phyloP scores from a whole-genome alignment of 2,888 invertebrate genomes.

The Phyllotreta cruciferae region DNA sequence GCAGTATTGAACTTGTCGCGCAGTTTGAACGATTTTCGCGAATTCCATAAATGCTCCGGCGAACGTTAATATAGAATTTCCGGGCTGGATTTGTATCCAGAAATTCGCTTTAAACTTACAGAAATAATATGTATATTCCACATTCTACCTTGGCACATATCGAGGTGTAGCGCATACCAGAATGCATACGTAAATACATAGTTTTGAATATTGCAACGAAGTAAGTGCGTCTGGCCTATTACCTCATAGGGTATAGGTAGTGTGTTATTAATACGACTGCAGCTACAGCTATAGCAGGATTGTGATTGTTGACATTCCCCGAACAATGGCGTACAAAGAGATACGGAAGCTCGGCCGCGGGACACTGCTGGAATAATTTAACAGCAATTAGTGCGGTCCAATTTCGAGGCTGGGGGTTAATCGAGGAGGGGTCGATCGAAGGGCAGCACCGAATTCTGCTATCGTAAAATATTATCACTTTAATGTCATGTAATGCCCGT shows the following conservation, averaged over 20 bases:
- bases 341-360: conserved; percentile 18
- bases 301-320: conserved; percentile 23
- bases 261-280: conserved; percentile 16
- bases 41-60: too few species aligned
- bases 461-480: too few species aligned
- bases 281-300: conserved; percentile 8
- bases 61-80: too few species aligned
- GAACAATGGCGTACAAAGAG: conserved; percentile 22
- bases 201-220: conserved; percentile 7
- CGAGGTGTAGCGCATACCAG: neutral
- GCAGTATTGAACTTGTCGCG: too few species aligned
- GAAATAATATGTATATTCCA: too few species aligned
- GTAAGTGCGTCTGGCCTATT: conserved; percentile 10
- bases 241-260: conserved; percentile 6
- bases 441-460: too few species aligned
- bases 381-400: conserved; percentile 22
- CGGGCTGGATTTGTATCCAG: too few species aligned
- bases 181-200: neutral
- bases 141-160: too few species aligned
- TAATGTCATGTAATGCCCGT: too few species aligned
- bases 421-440: neutral
- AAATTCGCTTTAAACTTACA: too few species aligned
- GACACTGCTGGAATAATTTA: conserved; percentile 28
- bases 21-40: too few species aligned
- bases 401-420: conserved; percentile 2